These are phyloP conservation scores for Pipra filicauda DNA, from an alignment of 2,113 vertebrate species.

Conservation along the genomic window DNA sequence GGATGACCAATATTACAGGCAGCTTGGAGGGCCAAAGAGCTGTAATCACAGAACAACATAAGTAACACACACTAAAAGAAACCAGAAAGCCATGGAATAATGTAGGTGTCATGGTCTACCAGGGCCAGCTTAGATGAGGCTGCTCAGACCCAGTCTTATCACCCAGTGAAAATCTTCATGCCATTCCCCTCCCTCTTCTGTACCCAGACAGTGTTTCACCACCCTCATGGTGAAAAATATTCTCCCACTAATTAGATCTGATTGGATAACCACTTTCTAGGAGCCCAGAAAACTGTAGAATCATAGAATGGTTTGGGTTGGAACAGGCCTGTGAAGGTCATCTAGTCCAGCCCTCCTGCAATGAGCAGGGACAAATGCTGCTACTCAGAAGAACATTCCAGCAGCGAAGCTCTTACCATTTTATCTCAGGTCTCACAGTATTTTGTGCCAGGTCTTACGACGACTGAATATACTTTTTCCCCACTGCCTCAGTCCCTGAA, in stretches of 20 bases:
- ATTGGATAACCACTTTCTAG: not conserved
- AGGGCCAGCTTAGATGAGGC: not conserved
- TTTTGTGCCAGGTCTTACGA: fast-evolving
- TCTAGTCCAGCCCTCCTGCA: not conserved
- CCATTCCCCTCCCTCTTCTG: not conserved
- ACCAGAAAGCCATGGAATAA: not conserved
- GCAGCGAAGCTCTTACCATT: not conserved
- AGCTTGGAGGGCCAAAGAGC: not conserved
- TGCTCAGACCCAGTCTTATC: not conserved
- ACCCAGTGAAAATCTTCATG: not conserved
- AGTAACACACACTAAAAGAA: not conserved
- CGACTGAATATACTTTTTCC: fast-evolving
- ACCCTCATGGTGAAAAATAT: fast-evolving
- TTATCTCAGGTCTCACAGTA: not conserved
- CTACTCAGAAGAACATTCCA: not conserved
- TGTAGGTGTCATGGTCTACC: not conserved
- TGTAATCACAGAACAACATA: not conserved
- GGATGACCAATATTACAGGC: not conserved
- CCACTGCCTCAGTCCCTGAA: not conserved
- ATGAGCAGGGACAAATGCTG: not conserved
- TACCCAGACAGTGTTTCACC: not conserved
- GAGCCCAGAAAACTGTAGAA: not conserved
- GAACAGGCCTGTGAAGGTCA: not conserved
- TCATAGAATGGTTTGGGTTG: not conserved
- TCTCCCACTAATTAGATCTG: not conserved